A percentile compares a stretch with the other conserved stretches of the same genome.
Conservation (phyloP, 2,888 invertebrate genomes). For the Spodoptera exigua region DNA sequence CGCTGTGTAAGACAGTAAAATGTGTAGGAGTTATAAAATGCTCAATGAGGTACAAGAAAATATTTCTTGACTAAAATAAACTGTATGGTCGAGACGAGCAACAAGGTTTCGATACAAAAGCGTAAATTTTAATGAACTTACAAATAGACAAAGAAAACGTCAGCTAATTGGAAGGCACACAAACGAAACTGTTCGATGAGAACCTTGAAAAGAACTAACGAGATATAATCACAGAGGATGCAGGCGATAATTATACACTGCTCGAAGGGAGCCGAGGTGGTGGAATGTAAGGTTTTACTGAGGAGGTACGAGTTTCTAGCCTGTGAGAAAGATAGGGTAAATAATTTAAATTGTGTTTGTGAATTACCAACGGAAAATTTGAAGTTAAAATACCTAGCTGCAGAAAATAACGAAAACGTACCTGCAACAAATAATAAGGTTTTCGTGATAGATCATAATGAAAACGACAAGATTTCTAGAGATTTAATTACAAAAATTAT, state of each 20-base stretch:
- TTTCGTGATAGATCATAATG: too few relatives aligned
- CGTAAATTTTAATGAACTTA: conserved; percentile 5
- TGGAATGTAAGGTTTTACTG: conserved; percentile 21
- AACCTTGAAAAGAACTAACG: conserved; percentile 62
- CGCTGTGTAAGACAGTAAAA: conserved; percentile 13
- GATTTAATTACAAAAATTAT: background rate
- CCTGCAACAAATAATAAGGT: too few relatives aligned
- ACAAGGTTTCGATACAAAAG: conserved; percentile 15
- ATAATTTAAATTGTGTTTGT: background rate
- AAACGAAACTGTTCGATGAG: conserved; percentile 42
- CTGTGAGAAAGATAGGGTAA: background rate
- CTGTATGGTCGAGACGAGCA: background rate
- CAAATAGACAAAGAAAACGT: conserved; percentile 25
- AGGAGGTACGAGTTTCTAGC: conserved; percentile 15
- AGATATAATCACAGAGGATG: conserved; percentile 58
- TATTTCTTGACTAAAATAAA: conserved; percentile 7
- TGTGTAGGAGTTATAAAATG: conserved; percentile 17
- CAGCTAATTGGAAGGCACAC: conserved; percentile 52
- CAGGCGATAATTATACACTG: conserved; percentile 51
- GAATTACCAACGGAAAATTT: background rate
- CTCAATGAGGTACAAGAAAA: conserved; percentile 22
- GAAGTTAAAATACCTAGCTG: background rate
- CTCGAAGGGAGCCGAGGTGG: conserved; percentile 26
- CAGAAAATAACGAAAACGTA: background rate
- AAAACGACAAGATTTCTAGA: too few relatives aligned